Evolutionary conservation across 2,113 vertebrate genomes (phyloP), one percentile per base, ranked within the genome.

Genomic region (Alethe castanea): DNA sequence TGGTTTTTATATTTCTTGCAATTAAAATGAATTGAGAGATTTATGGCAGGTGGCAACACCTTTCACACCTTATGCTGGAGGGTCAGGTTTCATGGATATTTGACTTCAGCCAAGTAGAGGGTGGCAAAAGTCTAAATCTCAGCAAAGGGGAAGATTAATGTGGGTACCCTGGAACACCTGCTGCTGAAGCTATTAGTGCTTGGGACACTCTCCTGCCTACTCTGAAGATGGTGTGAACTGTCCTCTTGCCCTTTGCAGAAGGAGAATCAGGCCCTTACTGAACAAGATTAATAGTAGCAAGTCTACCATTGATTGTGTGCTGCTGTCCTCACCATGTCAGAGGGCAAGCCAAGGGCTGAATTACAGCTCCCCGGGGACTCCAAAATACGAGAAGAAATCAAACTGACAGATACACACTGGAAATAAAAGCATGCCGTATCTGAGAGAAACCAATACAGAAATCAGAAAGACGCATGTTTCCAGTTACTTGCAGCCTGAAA

Each of bases 131-230:
- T 88, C 36, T 71, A 60, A 92, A 88, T 86, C 76, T 84, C 83
- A 88, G 86, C 77, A 78, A 90, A 97, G 91, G 13, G 45, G 65
- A 96, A 97, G 94, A 96, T 94, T 96, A 65, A 96, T 96, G 86
- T 93, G 82, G 82, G 17, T 47, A 71, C n/a, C 65, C 72, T 60
- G 72, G 69, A 84, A 88, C 94, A 95, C 77, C 76, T 96, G 95
- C 88, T 94, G 85, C 80, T 65, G 44, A 81, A 90, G 60, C 69
- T 48, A 22, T 83, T 78, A 86, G 33, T 31, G 53, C 86, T 64
- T 78, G 64, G 79, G 90, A 44, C 64, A 70, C 36, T 19, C 40
- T 82, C 22, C 65, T 80, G 70, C 59, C 78, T 66, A 5, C 84
- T 31, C 64, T 71, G 86, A 64, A 67, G 76, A 60, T 2, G 6